phyloP scores from a whole-genome alignment of 2,888 invertebrate species.

The Hybos culiciformis region DNA sequence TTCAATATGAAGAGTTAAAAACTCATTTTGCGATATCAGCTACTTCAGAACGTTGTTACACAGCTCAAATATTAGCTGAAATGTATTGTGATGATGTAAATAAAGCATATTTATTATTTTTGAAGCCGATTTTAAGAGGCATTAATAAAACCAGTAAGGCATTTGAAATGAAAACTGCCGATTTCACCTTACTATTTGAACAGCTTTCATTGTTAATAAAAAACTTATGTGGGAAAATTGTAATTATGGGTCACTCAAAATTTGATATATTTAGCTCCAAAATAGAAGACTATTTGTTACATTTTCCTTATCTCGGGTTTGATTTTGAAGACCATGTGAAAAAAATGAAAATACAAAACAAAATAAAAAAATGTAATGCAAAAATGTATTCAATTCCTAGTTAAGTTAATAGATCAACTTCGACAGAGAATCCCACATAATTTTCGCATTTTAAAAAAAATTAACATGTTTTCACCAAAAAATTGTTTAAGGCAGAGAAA shows the following conservation, averaged over 20 bases:
- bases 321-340: no score
- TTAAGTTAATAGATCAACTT: not conserved
- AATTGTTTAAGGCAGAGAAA: not conserved
- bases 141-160: not conserved
- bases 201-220: not conserved
- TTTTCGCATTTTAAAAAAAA: not conserved
- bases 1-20: conserved; percentile 1
- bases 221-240: no score
- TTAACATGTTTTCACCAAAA: not conserved
- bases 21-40: not conserved
- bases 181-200: not conserved
- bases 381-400: not conserved
- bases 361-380: not conserved
- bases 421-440: not conserved
- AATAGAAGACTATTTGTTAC: no score
- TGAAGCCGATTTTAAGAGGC: conserved; percentile 1
- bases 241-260: no score
- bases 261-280: no score
- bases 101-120: not conserved
- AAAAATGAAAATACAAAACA: not conserved
- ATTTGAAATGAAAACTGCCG: not conserved
- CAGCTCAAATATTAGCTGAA: not conserved
- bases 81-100: not conserved
- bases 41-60: not conserved
- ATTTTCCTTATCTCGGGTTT: no score